A percentile compares a stretch with the other conserved stretches of the same genome.
These are phyloP conservation scores for Plagiodera versicolora DNA, from an alignment of 2,888 invertebrate genomes.

Conservation along the genomic window DNA sequence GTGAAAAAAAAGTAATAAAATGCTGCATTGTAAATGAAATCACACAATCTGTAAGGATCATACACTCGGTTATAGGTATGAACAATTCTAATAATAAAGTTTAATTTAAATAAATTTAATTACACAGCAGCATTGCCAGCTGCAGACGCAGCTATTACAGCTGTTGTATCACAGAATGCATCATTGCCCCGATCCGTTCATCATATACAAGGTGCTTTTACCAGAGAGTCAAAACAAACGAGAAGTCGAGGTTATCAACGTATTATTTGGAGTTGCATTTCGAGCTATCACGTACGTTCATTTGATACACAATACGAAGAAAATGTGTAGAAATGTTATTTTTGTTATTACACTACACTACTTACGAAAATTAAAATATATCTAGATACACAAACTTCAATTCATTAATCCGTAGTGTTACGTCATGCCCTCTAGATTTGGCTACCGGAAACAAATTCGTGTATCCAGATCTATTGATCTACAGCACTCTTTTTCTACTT, in stretches of 20 bases:
- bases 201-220: slow-evolving; percentile 33
- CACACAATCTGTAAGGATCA: slow-evolving; percentile 28
- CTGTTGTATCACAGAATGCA: slow-evolving; percentile 57
- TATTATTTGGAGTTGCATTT: too few species aligned
- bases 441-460: background rate
- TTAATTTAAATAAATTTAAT: slow-evolving; percentile 39
- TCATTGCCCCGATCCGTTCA: slow-evolving; percentile 54
- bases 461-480: background rate
- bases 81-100: slow-evolving; percentile 36
- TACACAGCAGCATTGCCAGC: slow-evolving; percentile 46
- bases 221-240: background rate
- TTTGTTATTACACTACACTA: too few species aligned
- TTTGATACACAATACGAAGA: too few species aligned
- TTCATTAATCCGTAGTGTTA: too few species aligned
- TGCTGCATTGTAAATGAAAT: slow-evolving; percentile 7
- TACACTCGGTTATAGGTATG: slow-evolving; percentile 50
- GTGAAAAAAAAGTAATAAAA: background rate
- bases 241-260: background rate
- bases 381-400: too few species aligned
- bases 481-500: too few species aligned
- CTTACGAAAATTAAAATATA: too few species aligned
- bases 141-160: slow-evolving; percentile 51
- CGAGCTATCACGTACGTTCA: too few species aligned
- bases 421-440: too few species aligned
- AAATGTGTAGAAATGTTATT: too few species aligned